Evolutionary conservation across 2,888 invertebrate species (phyloP).

Genomic region (Synanthedon andrenaeformis): DNA sequence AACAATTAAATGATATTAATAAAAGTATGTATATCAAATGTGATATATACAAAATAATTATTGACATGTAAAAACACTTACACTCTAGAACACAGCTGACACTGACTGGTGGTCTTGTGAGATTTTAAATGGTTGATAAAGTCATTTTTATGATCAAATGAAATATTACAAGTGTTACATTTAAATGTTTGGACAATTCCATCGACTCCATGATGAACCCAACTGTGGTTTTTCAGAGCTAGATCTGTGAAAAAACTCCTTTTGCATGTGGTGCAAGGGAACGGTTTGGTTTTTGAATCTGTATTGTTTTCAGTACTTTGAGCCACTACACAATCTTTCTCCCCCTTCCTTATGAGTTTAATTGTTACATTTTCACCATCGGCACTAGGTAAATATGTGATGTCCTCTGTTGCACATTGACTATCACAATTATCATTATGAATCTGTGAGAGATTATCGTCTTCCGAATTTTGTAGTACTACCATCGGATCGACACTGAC

Average conservation of each 20-base stretch:
- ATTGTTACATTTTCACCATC: constrained; percentile 33
- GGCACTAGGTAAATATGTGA: constrained; percentile 33
- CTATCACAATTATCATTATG: constrained; percentile 12
- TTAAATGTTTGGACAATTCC: constrained; percentile 28
- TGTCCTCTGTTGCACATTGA: constrained; percentile 18
- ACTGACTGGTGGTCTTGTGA: constrained; percentile 73
- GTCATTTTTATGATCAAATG: constrained; percentile 73
- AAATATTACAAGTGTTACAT: constrained; percentile 73
- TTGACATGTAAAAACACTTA: constrained; percentile 39
- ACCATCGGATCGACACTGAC: constrained; percentile 78
- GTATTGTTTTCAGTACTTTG: constrained; percentile 12
- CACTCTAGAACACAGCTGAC: constrained; percentile 76
- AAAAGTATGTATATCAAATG: no score
- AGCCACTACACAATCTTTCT: constrained; percentile 4
- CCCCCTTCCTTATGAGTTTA: constrained; percentile 38
- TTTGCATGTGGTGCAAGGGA: constrained; percentile 67
- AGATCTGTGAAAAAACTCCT: constrained; percentile 69
- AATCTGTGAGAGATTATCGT: constrained; percentile 19
- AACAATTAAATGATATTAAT: no score
- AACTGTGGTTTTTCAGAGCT: constrained; percentile 72
- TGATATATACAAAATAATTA: no score
- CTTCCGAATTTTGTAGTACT: constrained; percentile 72
- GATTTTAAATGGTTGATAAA: constrained; percentile 74
- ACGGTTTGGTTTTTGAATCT: constrained; percentile 43
- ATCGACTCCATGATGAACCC: constrained; percentile 61